These are phyloP conservation scores for Amblyopsis rosae DNA, from an alignment of 2,113 vertebrate species.

Conservation along the genomic window DNA sequence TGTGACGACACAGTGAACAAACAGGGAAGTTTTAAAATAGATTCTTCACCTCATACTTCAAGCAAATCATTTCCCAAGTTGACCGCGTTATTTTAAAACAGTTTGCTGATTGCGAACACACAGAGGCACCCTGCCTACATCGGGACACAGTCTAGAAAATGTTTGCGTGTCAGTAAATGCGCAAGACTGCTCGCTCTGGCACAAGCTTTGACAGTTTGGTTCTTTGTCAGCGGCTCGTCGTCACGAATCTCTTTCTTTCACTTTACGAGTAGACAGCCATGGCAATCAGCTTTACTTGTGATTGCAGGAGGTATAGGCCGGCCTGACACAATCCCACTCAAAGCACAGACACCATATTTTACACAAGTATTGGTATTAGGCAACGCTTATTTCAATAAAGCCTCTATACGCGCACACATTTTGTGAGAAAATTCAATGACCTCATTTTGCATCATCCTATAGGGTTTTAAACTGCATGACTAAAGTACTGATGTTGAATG, in stretches of 20 bases:
- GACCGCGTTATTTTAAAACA: conserved; percentile 6
- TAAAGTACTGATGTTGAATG: too few species aligned
- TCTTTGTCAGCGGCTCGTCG: conserved; percentile 12
- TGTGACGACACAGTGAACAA: too few species aligned
- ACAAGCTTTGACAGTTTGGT: conserved; percentile 3
- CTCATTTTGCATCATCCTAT: too few species aligned
- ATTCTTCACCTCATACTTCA: not conserved
- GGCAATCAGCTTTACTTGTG: conserved; percentile 41
- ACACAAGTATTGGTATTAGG: too few species aligned
- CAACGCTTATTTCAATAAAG: too few species aligned
- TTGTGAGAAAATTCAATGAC: too few species aligned
- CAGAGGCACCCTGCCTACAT: not conserved
- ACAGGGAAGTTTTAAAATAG: too few species aligned
- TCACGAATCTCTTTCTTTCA: conserved; percentile 30
- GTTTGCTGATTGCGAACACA: conserved; percentile 10
- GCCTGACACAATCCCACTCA: conserved; percentile 1
- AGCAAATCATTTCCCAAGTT: conserved; percentile 12
- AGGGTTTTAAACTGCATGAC: too few species aligned
- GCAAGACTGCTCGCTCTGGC: not conserved
- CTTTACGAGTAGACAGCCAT: conserved; percentile 26
- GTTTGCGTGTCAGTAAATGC: too few species aligned
- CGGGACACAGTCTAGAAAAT: conserved; percentile 1
- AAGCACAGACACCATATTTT: not conserved
- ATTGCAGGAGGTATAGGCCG: conserved; percentile 20
- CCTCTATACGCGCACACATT: too few species aligned